A percentile compares a stretch with the other conserved stretches of the same genome.
Evolutionary conservation across 1,140 invertebrate genomes (phyloP).

Genomic region (Diuraphis noxia): DNA sequence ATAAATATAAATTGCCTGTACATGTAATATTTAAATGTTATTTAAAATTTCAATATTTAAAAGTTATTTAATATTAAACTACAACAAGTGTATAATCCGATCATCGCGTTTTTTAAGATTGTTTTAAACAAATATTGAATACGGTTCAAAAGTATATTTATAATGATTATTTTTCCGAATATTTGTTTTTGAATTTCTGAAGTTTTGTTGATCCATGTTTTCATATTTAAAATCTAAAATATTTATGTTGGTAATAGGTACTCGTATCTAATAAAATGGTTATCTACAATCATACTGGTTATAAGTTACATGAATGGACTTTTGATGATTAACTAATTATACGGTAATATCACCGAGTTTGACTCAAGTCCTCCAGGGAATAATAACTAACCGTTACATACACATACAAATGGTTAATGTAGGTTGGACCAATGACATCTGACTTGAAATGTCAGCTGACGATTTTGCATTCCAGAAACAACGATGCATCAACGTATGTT

Average conservation of each 20-base stretch:
- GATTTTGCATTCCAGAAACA: background rate
- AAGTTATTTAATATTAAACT: background rate
- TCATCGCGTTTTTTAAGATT: background rate
- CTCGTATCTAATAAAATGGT: background rate
- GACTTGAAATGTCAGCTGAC: background rate
- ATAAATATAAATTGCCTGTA: background rate
- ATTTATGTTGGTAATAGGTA: background rate
- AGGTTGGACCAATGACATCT: background rate
- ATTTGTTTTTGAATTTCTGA: background rate
- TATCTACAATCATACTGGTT: background rate
- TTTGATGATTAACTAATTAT: background rate
- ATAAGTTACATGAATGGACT: background rate
- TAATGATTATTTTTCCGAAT: background rate
- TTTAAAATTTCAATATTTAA: background rate
- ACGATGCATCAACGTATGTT: background rate
- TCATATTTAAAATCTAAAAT: background rate
- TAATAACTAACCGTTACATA: background rate
- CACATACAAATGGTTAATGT: background rate
- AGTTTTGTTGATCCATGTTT: background rate
- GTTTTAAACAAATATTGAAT: background rate
- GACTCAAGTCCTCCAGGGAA: background rate
- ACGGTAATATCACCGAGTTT: background rate
- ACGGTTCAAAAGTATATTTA: background rate
- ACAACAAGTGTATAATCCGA: background rate
- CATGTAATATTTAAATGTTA: background rate